Evolutionary conservation across 2,888 invertebrate species (phyloP).

Genomic region (Therioaphis trifolii): DNA sequence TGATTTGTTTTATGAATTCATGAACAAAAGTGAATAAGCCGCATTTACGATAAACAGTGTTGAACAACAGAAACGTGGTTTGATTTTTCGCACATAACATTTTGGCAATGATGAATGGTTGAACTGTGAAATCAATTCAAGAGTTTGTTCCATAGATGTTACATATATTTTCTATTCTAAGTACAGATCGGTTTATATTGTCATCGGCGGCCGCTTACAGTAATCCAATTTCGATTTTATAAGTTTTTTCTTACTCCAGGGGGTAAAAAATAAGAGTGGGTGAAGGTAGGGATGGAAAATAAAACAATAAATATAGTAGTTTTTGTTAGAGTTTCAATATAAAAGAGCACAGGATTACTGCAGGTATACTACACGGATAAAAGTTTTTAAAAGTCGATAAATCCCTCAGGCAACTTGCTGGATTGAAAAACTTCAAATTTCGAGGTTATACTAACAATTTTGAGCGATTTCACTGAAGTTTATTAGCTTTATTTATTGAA

Average conservation of each 20-base stretch:
- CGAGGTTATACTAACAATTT: slow-evolving; percentile 52
- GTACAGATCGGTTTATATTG: slow-evolving; percentile 52
- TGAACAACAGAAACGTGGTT: no score
- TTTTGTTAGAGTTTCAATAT: slow-evolving; percentile 58
- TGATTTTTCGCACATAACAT: background rate
- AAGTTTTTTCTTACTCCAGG: slow-evolving; percentile 39
- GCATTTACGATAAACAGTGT: no score
- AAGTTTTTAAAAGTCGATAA: slow-evolving; percentile 61
- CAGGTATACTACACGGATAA: slow-evolving; percentile 49
- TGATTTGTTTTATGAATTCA: no score
- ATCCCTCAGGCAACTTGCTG: slow-evolving; percentile 54
- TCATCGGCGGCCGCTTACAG: slow-evolving; percentile 51
- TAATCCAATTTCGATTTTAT: slow-evolving; percentile 55
- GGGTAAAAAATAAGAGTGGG: slow-evolving; percentile 45
- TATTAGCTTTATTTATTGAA: slow-evolving; percentile 57
- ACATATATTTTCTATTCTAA: slow-evolving; percentile 40
- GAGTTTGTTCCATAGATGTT: background rate
- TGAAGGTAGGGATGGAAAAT: slow-evolving; percentile 44
- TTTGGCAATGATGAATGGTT: slow-evolving; percentile 27
- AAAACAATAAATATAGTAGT: slow-evolving; percentile 61
- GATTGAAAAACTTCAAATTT: slow-evolving; percentile 62
- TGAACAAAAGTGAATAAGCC: no score
- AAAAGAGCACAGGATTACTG: slow-evolving; percentile 50
- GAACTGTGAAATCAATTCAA: slow-evolving; percentile 40
- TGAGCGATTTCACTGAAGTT: slow-evolving; percentile 36